A percentile compares a stretch with the other conserved stretches of the same genome.
Conservation (phyloP, 2,888 invertebrate species). For the Platynereis dumerilii region DNA sequence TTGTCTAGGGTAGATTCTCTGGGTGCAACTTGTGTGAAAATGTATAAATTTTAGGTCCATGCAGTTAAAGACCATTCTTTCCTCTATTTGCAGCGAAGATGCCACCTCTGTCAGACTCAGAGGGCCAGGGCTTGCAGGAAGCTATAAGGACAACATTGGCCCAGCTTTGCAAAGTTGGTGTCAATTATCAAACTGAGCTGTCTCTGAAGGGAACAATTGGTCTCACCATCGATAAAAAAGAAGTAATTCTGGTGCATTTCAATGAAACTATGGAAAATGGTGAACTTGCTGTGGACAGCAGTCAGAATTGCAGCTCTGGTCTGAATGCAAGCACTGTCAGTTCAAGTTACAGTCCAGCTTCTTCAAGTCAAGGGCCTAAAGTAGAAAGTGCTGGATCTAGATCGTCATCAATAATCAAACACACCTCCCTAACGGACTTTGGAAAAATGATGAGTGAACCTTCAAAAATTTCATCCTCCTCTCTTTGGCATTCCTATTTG, state of each 20-base stretch:
- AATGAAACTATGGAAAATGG: constrained; percentile 24
- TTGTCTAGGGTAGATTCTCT: too few relatives aligned
- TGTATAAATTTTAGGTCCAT: too few relatives aligned
- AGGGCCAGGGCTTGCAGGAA: constrained; percentile 22
- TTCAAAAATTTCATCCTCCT: not conserved
- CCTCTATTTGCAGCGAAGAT: too few relatives aligned
- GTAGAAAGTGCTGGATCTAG: too few relatives aligned
- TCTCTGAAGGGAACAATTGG: constrained; percentile 34
- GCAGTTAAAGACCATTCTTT: too few relatives aligned
- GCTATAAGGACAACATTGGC: constrained; percentile 30
- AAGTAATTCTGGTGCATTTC: constrained; percentile 30
- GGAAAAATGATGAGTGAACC: too few relatives aligned
- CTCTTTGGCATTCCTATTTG: not conserved
- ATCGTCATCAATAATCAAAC: too few relatives aligned
- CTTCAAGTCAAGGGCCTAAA: too few relatives aligned
- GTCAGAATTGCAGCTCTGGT: not conserved
- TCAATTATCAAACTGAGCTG: constrained; percentile 29
- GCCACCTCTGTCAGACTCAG: not conserved
- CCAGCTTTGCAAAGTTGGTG: constrained; percentile 31
- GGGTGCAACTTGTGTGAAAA: too few relatives aligned
- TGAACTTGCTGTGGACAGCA: not conserved
- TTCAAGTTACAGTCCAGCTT: too few relatives aligned
- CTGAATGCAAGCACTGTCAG: not conserved
- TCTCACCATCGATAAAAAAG: constrained; percentile 31
- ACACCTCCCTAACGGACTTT: too few relatives aligned